These are phyloP conservation scores for Heliconius eleuchia DNA, from an alignment of 1,140 invertebrate species.

Conservation along the genomic window DNA sequence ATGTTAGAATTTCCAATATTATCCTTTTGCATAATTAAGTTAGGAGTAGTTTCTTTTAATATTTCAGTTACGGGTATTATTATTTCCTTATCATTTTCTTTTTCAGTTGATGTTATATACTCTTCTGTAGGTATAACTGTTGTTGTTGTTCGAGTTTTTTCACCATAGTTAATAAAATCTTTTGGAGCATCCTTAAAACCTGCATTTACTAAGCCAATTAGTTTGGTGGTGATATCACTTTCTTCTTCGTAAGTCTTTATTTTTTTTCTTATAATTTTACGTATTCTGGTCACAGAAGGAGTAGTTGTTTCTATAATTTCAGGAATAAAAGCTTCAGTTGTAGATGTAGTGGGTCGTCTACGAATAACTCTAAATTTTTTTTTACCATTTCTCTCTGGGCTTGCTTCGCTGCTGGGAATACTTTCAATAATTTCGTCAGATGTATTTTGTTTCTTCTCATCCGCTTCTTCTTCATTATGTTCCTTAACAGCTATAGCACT, in stretches of 20 bases:
- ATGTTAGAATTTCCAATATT: not conserved
- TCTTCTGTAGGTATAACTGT: conserved; percentile 39
- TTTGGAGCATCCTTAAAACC: conserved; percentile 47
- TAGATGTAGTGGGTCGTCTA: conserved; percentile 61
- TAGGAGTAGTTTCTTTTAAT: conserved; percentile 37
- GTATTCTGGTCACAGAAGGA: conserved; percentile 59
- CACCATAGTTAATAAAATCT: conserved; percentile 64
- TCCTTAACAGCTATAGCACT: conserved; percentile 82
- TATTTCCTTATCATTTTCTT: conserved; percentile 36
- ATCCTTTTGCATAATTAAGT: conserved; percentile 15
- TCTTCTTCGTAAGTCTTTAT: conserved; percentile 66
- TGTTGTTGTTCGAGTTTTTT: conserved; percentile 59
- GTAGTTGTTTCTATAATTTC: conserved; percentile 47
- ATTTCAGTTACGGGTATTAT: conserved; percentile 43
- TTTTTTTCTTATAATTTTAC: conserved; percentile 82
- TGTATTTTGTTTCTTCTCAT: conserved; percentile 48
- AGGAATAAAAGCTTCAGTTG: conserved; percentile 30
- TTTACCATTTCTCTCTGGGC: conserved; percentile 58
- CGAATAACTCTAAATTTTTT: conserved; percentile 68
- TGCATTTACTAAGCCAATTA: conserved; percentile 45
- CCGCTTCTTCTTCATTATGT: conserved; percentile 57
- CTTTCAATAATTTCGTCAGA: conserved; percentile 50
- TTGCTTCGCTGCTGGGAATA: conserved; percentile 46
- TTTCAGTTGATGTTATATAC: conserved; percentile 46
- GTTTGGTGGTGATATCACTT: conserved; percentile 48